Conservation (phyloP, 2,888 invertebrate genomes). For the Selenia dentaria region DNA sequence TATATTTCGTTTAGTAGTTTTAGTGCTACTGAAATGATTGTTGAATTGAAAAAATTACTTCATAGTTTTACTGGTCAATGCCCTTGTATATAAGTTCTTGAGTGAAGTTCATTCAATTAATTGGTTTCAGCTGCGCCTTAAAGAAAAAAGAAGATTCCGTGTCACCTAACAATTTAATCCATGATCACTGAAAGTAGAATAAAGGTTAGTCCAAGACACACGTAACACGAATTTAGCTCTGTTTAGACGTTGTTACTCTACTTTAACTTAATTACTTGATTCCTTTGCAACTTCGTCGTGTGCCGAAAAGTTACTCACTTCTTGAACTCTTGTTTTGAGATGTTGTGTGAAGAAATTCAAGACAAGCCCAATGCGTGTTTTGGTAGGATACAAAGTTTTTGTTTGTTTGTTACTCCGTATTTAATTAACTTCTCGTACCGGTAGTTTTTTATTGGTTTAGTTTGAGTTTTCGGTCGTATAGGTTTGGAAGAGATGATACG, state of each 20-base stretch:
- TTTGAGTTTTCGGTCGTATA: too few species aligned
- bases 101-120: too few species aligned
- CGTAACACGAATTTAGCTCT: constrained; percentile 1
- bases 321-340: constrained; percentile 14
- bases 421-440: constrained; percentile 3
- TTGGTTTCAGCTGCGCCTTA: too few species aligned
- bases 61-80: too few species aligned
- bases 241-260: constrained; percentile 11
- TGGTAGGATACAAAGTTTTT: constrained; percentile 13
- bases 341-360: constrained; percentile 1
- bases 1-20: too few species aligned
- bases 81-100: too few species aligned
- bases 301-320: constrained; percentile 11
- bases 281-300: constrained; percentile 8
- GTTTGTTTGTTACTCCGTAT: constrained; percentile 13
- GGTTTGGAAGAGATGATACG: too few species aligned
- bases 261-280: constrained; percentile 17
- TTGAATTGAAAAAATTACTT: too few species aligned
- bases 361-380: constrained; percentile 13
- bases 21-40: too few species aligned
- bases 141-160: too few species aligned
- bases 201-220: neutral
- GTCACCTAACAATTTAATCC: neutral
- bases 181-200: neutral
- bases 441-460: too few species aligned